Conservation (phyloP, 2,888 invertebrate species). For the Drosophila subquinaria region DNA sequence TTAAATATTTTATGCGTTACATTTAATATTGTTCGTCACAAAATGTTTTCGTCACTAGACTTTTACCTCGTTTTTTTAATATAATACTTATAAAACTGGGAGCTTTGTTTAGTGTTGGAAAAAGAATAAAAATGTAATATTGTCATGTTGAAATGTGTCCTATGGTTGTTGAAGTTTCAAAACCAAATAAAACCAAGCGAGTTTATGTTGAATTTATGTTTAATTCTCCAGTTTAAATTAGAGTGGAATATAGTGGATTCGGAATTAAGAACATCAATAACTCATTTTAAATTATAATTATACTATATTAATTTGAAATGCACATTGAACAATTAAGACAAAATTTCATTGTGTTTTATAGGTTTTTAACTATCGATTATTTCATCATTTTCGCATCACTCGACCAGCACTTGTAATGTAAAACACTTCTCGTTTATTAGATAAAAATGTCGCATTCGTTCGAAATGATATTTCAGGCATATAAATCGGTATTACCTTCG, state of each 20-base stretch:
- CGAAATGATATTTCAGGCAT: constrained; percentile 7
- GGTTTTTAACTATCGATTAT: not conserved
- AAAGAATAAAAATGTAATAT: constrained; percentile 8
- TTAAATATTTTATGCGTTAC: no score
- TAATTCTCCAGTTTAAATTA: not conserved
- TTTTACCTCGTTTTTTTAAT: no score
- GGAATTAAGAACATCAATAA: not conserved
- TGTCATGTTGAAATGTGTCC: not conserved
- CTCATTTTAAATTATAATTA: not conserved
- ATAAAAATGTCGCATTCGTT: not conserved
- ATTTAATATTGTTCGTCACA: no score
- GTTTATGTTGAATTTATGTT: not conserved
- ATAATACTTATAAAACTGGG: not conserved
- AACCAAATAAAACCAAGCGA: no score
- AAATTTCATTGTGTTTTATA: not conserved
- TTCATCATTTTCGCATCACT: not conserved
- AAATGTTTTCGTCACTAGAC: no score
- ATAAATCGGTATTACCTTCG: constrained; percentile 14
- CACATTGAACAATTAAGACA: not conserved
- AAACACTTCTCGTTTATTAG: not conserved
- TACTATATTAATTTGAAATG: not conserved
- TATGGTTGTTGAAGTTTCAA: not conserved
- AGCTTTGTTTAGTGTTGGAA: constrained; percentile 11
- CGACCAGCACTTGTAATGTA: not conserved
- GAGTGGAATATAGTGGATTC: not conserved